Conservation (phyloP, 2,888 invertebrate genomes). For the Protula sp. region DNA sequence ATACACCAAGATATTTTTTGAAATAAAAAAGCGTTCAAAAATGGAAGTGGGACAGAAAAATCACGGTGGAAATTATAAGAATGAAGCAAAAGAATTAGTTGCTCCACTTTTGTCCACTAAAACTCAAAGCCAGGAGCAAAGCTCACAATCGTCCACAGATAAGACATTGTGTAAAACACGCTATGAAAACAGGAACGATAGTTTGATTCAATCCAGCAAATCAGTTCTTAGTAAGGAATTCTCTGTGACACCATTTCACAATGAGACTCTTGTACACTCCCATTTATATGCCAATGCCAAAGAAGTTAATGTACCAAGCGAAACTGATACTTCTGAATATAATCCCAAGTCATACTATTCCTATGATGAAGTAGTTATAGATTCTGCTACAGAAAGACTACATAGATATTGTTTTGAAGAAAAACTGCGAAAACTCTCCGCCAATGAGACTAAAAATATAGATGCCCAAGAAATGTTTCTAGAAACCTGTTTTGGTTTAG, state of each 20-base stretch:
- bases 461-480: neutral
- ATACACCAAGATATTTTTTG: slow-evolving; percentile 56
- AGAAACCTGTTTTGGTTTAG: too few species aligned
- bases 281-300: neutral
- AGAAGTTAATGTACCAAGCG: neutral
- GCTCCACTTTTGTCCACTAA: too few species aligned
- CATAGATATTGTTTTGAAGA: slow-evolving; percentile 22
- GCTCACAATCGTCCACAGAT: neutral
- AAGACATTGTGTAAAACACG: too few species aligned
- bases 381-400: slow-evolving; percentile 43
- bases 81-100: too few species aligned
- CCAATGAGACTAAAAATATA: neutral
- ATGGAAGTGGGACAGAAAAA: slow-evolving; percentile 47
- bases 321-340: slow-evolving; percentile 1
- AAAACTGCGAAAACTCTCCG: neutral
- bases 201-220: too few species aligned
- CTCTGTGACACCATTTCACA: too few species aligned
- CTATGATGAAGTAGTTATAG: slow-evolving; percentile 47
- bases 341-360: slow-evolving; percentile 37
- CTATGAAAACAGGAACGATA: neutral
- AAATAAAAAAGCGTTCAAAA: slow-evolving; percentile 55
- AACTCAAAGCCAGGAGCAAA: neutral
- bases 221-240: too few species aligned
- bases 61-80: slow-evolving; percentile 16
- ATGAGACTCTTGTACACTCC: too few species aligned